Percentiles rank a stretch among this genome's conserved stretches.
Conservation (phyloP, 30 jellyfish, hydroid and myxozoan species). For the Aurelia sp. region DNA sequence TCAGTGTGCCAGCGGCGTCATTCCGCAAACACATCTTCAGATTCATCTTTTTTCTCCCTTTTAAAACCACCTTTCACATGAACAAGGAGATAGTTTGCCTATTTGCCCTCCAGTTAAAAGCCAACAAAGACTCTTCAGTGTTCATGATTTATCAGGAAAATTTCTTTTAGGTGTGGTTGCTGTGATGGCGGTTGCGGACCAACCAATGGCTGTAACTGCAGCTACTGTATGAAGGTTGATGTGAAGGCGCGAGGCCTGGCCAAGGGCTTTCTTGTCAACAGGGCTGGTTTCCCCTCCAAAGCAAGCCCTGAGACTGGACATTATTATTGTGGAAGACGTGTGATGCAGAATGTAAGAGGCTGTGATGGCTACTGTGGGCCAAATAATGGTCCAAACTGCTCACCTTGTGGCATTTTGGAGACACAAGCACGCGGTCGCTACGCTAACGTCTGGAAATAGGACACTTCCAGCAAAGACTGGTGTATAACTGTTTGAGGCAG, state of each 20-base stretch:
- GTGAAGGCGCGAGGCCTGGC: constrained; percentile 29
- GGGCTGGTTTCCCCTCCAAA: constrained; percentile 34
- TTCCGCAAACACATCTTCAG: too few species aligned
- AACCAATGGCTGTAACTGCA: constrained; percentile 74
- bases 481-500: too few species aligned
- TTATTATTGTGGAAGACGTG: constrained; percentile 57
- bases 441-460: constrained; percentile 1
- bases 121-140: too few species aligned
- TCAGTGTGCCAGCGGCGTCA: too few species aligned
- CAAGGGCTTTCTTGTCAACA: constrained; percentile 37
- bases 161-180: constrained; percentile 16
- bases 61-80: too few species aligned
- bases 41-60: too few species aligned
- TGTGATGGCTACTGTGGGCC: constrained; percentile 78
- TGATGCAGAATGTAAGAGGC: constrained; percentile 4
- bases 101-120: too few species aligned
- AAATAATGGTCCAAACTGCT: constrained; percentile 61
- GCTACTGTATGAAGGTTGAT: constrained; percentile 59
- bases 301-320: constrained; percentile 22
- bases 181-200: constrained; percentile 75
- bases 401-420: constrained; percentile 35
- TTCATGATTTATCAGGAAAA: too few species aligned
- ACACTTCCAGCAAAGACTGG: too few species aligned
- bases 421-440: constrained; percentile 2
- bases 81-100: too few species aligned